Evolutionary conservation across 2,797 vertebrate species (phyloP), one percentile per base, ranked within the genome.

Genomic region (Brotula barbata): DNA sequence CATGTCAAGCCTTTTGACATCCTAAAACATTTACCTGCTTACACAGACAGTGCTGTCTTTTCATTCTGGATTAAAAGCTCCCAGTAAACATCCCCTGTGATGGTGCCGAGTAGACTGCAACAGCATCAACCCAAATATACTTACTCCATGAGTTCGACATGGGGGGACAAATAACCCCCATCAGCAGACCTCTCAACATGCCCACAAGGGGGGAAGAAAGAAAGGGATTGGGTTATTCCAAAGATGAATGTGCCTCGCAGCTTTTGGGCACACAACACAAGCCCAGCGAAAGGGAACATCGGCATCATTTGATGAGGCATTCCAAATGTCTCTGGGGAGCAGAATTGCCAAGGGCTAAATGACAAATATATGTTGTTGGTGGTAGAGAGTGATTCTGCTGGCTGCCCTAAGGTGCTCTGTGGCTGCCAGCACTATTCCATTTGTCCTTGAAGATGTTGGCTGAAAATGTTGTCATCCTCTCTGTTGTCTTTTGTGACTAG

Each of bases 261-360:
- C 86, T 90, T 92, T 91, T 89, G 89, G 90, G 88, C 88, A 91
- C 89, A 91, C 89, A 89, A 89, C 86, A 91, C 86, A 89, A 90
- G 89, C 83, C 86, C 87, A 88, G 82, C 68, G 88, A 90, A 90
- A 89, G 80, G 88, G 84, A 91, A 91, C 88, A 88, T 88, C 69
- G 84, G 85, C 86, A 90, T 91, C 89, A 90, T 91, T 90, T 91
- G 90, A 90, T 91, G 90, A 90, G 86, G 89, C 89, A 83, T 88
- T 89, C 82, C 67, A 88, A 87, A 84, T 82, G 84, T 90, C 89
- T 88, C 83, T 0, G 42, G 85, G 83, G 80, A 71, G 85, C 82
- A 78, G 80, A 77, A 86, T 88, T 83, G 86, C 89, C 86, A 52
- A 59, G 78, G 84, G 88, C 89, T 85, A 86, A 87, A 87, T 88